Conservation (phyloP, 1,140 invertebrate genomes). For the Tribolium castaneum region DNA sequence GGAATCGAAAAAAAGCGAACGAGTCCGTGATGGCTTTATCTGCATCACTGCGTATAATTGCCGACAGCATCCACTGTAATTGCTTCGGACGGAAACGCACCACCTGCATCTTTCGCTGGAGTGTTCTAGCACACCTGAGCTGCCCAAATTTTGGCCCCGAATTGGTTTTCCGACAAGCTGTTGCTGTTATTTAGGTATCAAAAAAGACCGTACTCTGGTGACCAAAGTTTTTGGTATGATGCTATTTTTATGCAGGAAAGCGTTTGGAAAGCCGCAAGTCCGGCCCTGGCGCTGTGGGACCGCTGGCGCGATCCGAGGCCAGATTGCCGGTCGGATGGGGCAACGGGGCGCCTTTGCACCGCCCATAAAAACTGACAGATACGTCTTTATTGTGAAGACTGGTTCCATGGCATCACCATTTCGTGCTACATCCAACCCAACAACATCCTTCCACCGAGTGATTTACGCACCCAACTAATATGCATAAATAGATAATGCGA, state of each 20-base stretch:
- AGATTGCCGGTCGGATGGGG: conserved; percentile 54
- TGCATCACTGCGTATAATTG: conserved; percentile 10
- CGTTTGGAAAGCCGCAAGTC: neutral
- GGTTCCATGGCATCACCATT: conserved; percentile 39
- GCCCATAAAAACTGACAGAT: conserved; percentile 58
- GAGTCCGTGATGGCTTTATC: conserved; percentile 24
- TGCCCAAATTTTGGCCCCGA: neutral
- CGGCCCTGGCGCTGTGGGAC: conserved; percentile 4
- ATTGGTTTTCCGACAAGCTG: neutral
- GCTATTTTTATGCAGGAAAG: no score
- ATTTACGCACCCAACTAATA: conserved; percentile 26
- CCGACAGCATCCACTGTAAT: neutral
- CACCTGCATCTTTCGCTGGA: neutral
- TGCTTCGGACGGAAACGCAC: neutral
- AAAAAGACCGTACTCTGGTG: no score
- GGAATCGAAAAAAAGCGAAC: neutral
- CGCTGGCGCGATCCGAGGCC: conserved; percentile 32
- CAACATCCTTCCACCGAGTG: neutral
- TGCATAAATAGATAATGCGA: conserved; percentile 3
- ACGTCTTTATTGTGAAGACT: conserved; percentile 56
- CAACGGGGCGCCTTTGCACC: conserved; percentile 48
- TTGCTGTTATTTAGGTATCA: no score
- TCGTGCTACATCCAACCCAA: conserved; percentile 23
- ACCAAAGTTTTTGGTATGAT: no score
- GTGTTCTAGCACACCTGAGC: conserved; percentile 8